These are phyloP conservation scores for Turritopsis rubra DNA, from an alignment of 30 jellyfish, hydroid and myxozoan species.

Conservation along the genomic window DNA sequence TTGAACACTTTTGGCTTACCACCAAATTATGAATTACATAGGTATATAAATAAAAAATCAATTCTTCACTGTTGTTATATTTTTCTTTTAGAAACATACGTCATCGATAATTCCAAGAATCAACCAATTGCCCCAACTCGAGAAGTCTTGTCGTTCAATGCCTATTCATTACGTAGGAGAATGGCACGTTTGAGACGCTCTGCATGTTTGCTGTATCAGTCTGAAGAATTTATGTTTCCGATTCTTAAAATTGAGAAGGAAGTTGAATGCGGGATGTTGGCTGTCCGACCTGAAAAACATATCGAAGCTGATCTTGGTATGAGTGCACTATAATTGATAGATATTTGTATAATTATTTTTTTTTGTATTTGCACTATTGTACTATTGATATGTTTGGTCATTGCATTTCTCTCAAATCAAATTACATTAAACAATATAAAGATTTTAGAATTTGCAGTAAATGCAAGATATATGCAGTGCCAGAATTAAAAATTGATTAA, in stretches of 20 bases:
- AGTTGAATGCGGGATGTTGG: constrained; percentile 69
- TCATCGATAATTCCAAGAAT: constrained; percentile 39
- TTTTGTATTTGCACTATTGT: background rate
- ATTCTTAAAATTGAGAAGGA: constrained; percentile 71
- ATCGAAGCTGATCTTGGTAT: constrained; percentile 93
- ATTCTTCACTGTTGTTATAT: too few relatives aligned
- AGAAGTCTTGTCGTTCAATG: constrained; percentile 60
- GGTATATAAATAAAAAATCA: too few relatives aligned
- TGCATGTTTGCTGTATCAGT: constrained; percentile 73
- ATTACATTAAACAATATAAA: too few relatives aligned
- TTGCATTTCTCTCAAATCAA: too few relatives aligned
- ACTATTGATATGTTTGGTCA: background rate
- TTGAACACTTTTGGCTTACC: too few relatives aligned
- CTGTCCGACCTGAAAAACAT: constrained; percentile 64
- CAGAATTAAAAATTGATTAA: too few relatives aligned
- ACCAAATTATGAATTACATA: too few relatives aligned
- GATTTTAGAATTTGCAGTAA: too few relatives aligned
- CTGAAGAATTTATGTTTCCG: constrained; percentile 52
- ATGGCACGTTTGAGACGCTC: constrained; percentile 80
- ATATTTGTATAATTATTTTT: background rate
- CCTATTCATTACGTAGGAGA: constrained; percentile 66
- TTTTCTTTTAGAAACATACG: constrained; percentile 29
- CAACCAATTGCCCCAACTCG: constrained; percentile 91
- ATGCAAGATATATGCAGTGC: background rate
- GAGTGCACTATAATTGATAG: background rate